Conservation (phyloP, 1,140 invertebrate genomes). For the Nixonia krombeini region DNA sequence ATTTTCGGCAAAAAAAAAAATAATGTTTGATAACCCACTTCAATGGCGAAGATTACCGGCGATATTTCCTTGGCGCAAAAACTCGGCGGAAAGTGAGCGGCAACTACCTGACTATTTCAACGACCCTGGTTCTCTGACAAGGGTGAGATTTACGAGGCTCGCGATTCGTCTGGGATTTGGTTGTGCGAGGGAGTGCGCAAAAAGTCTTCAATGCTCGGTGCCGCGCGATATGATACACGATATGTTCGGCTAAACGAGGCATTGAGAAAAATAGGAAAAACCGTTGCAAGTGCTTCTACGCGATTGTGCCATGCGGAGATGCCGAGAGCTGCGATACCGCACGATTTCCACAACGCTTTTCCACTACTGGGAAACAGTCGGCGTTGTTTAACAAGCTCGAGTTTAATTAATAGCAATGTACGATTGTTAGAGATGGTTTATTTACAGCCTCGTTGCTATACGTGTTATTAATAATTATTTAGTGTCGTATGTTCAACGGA, state of each 20-base stretch:
- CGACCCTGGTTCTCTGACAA: constrained; percentile 28
- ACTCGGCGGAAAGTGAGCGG: constrained; percentile 20
- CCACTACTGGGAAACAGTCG: too few relatives aligned
- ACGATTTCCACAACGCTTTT: too few relatives aligned
- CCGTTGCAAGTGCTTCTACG: too few relatives aligned
- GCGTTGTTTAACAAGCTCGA: too few relatives aligned
- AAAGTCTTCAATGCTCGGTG: constrained; percentile 30
- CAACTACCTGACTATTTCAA: constrained; percentile 25
- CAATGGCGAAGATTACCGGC: constrained; percentile 15
- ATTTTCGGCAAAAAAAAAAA: background rate
- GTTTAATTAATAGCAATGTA: too few relatives aligned
- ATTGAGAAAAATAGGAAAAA: background rate
- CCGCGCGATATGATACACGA: constrained; percentile 18
- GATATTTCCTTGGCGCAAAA: constrained; percentile 25
- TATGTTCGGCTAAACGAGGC: constrained; percentile 19
- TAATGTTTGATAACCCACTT: constrained; percentile 15
- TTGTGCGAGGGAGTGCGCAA: constrained; percentile 14
- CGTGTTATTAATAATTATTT: too few relatives aligned
- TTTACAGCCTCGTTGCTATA: too few relatives aligned
- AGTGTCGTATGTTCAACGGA: too few relatives aligned
- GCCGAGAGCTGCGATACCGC: too few relatives aligned
- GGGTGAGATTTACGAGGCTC: constrained; percentile 36
- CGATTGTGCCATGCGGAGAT: too few relatives aligned
- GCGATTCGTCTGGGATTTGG: constrained; percentile 26
- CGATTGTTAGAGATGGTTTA: too few relatives aligned